phyloP scores from a whole-genome alignment of 35 echinoderm and acorn worm genomes.

The Acanthaster planci region DNA sequence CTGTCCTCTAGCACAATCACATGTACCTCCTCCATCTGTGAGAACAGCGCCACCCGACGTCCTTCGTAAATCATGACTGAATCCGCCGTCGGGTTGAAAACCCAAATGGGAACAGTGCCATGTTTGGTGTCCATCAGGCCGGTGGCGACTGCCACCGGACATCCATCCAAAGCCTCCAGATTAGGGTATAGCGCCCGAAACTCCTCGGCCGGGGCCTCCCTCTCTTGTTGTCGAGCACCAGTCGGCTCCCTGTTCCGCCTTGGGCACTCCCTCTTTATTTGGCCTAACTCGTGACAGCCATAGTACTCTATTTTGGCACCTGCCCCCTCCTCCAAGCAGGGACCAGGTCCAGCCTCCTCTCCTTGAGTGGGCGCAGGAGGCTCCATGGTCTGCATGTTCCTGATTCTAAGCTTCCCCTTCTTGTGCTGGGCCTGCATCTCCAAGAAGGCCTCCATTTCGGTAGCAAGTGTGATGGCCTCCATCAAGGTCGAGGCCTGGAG shows the following conservation, averaged over 20 bases:
- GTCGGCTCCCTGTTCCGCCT: too few relatives aligned
- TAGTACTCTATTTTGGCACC: too few relatives aligned
- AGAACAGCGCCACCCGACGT: neutral
- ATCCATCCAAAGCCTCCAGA: neutral
- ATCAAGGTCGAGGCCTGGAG: too few relatives aligned
- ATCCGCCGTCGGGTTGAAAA: neutral
- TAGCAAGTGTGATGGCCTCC: neutral
- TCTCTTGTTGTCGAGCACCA: too few relatives aligned
- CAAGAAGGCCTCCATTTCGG: neutral
- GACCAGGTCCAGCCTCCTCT: too few relatives aligned
- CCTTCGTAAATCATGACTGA: neutral
- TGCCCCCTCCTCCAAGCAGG: too few relatives aligned
- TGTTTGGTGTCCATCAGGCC: neutral
- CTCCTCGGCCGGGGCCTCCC: too few relatives aligned
- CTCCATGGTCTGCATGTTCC: neutral
- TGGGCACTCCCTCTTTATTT: too few relatives aligned
- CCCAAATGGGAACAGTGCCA: slow-evolving; percentile 13
- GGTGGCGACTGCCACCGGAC: slow-evolving; percentile 12
- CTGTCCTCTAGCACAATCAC: neutral
- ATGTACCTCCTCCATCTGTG: neutral
- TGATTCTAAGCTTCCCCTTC: neutral
- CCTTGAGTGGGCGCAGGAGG: neutral
- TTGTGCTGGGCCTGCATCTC: too few relatives aligned
- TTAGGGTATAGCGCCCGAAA: too few relatives aligned
- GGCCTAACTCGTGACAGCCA: too few relatives aligned